Evolutionary conservation across 2,797 vertebrate genomes (phyloP).

Genomic region (Etheostoma perlongum): DNA sequence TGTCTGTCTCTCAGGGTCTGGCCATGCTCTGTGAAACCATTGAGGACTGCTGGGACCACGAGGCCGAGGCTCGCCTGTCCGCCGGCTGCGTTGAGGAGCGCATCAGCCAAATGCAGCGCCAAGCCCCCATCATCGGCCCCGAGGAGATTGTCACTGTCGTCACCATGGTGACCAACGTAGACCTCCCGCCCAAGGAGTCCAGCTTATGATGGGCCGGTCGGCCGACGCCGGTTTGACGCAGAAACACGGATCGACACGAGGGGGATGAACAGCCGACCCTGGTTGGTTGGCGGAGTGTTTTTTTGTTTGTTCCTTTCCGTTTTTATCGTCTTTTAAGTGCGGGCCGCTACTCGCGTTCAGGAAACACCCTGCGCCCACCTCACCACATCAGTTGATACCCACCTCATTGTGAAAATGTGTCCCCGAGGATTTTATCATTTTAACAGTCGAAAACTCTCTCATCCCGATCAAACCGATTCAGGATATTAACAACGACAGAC

Average conservation of each 20-base stretch:
- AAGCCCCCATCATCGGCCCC: constrained; percentile 92
- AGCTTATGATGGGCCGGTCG: constrained; percentile 90
- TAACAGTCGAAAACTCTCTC: constrained; percentile 33
- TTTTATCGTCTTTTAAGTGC: constrained; percentile 56
- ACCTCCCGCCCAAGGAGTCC: constrained; percentile 99
- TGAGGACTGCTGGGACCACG: constrained; percentile 99
- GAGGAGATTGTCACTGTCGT: constrained; percentile 98
- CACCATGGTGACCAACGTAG: constrained; percentile 99
- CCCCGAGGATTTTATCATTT: constrained; percentile 69
- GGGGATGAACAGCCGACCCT: constrained; percentile 67
- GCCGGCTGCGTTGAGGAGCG: constrained; percentile 97
- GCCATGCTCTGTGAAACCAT: constrained; percentile 96
- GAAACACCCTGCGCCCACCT: constrained; percentile 73
- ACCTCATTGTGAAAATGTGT: constrained; percentile 71
- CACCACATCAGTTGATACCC: constrained; percentile 64
- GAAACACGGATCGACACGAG: constrained; percentile 42
- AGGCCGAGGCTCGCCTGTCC: constrained; percentile 95
- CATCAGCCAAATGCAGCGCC: constrained; percentile 96
- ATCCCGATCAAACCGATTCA: constrained; percentile 53
- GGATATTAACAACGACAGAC: constrained; percentile 38
- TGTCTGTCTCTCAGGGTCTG: constrained; percentile 87
- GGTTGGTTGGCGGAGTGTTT: constrained; percentile 68
- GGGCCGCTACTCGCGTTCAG: constrained; percentile 77
- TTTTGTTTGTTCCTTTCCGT: constrained; percentile 3
- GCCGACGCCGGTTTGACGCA: constrained; percentile 57